A percentile compares a stretch with the other conserved stretches of the same genome.
Conservation (phyloP, 2,888 invertebrate genomes). For the Apomyelois bistriatella region DNA sequence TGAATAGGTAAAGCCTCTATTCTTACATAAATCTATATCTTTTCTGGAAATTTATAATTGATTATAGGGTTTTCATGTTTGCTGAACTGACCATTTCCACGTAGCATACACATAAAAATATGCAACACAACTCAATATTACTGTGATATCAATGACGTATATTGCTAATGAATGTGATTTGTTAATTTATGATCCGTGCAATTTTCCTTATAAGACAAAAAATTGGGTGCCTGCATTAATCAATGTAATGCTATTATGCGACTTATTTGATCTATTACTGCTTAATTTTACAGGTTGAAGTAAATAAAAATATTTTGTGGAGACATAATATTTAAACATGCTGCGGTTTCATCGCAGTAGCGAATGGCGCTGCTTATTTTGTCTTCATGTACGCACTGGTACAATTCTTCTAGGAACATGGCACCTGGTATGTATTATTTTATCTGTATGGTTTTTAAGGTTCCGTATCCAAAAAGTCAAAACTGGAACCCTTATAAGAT, state of each 20-base stretch:
- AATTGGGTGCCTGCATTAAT: no score
- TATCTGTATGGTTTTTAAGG: no score
- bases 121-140: neutral
- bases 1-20: neutral
- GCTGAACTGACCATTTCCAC: neutral
- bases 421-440: conserved; percentile 90
- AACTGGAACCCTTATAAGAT: no score
- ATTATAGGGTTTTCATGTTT: neutral
- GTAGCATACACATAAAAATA: neutral
- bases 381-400: conserved; percentile 90
- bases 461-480: no score
- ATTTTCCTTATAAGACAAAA: no score
- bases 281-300: conserved; percentile 2
- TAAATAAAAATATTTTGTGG: conserved; percentile 1
- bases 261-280: neutral
- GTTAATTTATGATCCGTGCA: neutral
- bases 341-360: conserved; percentile 82
- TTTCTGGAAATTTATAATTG: neutral
- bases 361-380: conserved; percentile 90
- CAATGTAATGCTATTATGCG: no score
- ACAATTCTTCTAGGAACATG: conserved; percentile 90
- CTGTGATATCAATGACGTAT: neutral
- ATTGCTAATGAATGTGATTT: neutral
- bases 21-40: neutral
- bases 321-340: conserved; percentile 53